phyloP scores from a whole-genome alignment of 2,113 vertebrate species.

The Calyptomena viridis region DNA sequence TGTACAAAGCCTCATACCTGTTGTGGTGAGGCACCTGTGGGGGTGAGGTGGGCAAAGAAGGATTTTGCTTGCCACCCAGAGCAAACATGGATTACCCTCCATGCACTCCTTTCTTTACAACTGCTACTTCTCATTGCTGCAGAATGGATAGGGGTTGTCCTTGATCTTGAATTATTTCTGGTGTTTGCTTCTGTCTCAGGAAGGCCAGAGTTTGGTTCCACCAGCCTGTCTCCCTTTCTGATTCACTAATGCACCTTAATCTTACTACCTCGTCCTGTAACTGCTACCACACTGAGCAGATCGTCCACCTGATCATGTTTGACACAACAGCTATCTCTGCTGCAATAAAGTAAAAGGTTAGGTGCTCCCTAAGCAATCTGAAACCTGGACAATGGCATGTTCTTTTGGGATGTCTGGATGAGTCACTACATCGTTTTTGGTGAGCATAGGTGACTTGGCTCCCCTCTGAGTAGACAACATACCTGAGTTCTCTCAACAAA shows the following conservation, averaged over 20 bases:
- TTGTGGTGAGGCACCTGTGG: fast-evolving
- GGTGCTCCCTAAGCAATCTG: not conserved
- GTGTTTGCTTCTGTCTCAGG: not conserved
- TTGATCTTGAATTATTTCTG: not conserved
- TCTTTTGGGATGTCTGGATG: not conserved
- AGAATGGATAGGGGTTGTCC: not conserved
- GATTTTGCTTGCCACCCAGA: not conserved
- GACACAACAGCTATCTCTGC: not conserved
- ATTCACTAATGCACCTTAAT: not conserved
- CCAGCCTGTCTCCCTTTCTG: not conserved
- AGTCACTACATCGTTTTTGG: fast-evolving
- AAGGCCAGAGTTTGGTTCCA: not conserved
- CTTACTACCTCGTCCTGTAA: not conserved
- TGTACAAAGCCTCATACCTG: not conserved
- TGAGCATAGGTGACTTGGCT: too few species aligned
- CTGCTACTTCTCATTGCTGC: not conserved
- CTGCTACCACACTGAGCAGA: not conserved
- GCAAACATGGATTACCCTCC: not conserved
- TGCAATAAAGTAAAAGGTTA: not conserved
- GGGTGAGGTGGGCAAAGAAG: not conserved
- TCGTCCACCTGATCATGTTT: not conserved
- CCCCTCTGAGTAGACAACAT: not conserved
- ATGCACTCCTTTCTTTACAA: not conserved
- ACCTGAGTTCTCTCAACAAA: not conserved
- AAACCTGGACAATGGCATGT: not conserved